A percentile compares a stretch with the other conserved stretches of the same genome.
Conservation (phyloP, 2,888 invertebrate species). For the Drosophila stalkeri region DNA sequence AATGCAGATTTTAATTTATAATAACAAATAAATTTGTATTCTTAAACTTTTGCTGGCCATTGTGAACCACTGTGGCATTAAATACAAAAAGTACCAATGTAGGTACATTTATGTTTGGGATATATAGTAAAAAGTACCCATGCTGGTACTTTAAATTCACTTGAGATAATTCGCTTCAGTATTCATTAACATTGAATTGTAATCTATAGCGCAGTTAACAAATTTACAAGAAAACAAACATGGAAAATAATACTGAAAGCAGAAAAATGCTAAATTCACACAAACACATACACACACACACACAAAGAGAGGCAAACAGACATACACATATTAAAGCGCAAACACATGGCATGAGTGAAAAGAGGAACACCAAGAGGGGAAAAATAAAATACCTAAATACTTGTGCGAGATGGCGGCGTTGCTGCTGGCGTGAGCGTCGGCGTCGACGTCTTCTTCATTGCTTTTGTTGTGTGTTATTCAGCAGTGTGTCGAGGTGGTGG, state of each 20-base stretch:
- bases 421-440: constrained; percentile 36
- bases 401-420: constrained; percentile 33
- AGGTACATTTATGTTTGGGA: background rate
- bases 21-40: background rate
- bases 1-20: background rate
- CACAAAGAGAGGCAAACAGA: background rate
- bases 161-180: background rate
- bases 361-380: constrained; percentile 24
- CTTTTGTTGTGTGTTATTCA: constrained; percentile 38
- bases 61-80: background rate
- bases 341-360: constrained; percentile 56
- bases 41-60: no score
- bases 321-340: constrained; percentile 38
- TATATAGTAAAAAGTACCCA: background rate
- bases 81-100: background rate
- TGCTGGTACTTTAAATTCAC: background rate
- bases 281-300: background rate
- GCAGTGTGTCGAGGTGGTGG: constrained; percentile 70
- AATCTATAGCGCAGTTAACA: constrained; percentile 43
- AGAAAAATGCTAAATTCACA: constrained; percentile 8
- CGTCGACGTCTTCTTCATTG: constrained; percentile 11
- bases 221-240: constrained; percentile 8
- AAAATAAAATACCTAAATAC: constrained; percentile 32
- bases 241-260: constrained; percentile 20
- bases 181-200: background rate